phyloP scores from a whole-genome alignment of 2,113 vertebrate genomes.

The Oncorhynchus clarkii region DNA sequence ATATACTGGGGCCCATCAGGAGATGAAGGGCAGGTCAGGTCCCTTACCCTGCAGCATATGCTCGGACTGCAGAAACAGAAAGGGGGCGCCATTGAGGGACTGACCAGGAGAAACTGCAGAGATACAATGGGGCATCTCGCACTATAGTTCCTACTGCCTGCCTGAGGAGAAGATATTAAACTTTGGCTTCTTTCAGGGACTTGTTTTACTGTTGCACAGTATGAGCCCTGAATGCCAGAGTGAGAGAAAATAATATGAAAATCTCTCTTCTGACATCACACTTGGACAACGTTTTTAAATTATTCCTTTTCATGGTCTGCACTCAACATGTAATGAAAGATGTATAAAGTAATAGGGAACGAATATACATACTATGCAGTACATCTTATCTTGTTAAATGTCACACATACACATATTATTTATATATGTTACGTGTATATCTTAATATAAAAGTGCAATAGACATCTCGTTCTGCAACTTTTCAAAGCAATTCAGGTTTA shows the following conservation, averaged over 20 bases:
- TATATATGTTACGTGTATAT: conserved; percentile 77
- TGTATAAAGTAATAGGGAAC: conserved; percentile 43
- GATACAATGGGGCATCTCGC: conserved; percentile 40
- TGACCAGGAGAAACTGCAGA: conserved; percentile 39
- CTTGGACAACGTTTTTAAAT: conserved; percentile 44
- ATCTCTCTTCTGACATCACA: conserved; percentile 11
- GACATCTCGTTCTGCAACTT: conserved; percentile 52
- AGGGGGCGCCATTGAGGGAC: conserved; percentile 15
- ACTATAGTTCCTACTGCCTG: conserved; percentile 25
- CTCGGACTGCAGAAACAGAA: conserved; percentile 62
- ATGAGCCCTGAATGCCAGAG: conserved; percentile 39
- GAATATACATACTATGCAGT: conserved; percentile 42
- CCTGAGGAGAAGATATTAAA: conserved; percentile 29
- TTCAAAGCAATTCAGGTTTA: conserved; percentile 65
- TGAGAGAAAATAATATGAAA: conserved; percentile 30
- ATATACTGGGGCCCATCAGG: neutral
- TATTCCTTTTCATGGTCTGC: conserved; percentile 55
- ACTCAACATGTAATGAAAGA: conserved; percentile 7
- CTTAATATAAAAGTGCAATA: conserved; percentile 94
- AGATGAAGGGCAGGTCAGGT: neutral
- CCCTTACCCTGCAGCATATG: conserved; percentile 42
- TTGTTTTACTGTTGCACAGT: conserved; percentile 27
- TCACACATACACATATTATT: conserved; percentile 56
- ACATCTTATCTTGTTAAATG: conserved; percentile 23
- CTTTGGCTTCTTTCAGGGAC: conserved; percentile 59